phyloP scores from a whole-genome alignment of 1,140 invertebrate species.

The Sipha flava region DNA sequence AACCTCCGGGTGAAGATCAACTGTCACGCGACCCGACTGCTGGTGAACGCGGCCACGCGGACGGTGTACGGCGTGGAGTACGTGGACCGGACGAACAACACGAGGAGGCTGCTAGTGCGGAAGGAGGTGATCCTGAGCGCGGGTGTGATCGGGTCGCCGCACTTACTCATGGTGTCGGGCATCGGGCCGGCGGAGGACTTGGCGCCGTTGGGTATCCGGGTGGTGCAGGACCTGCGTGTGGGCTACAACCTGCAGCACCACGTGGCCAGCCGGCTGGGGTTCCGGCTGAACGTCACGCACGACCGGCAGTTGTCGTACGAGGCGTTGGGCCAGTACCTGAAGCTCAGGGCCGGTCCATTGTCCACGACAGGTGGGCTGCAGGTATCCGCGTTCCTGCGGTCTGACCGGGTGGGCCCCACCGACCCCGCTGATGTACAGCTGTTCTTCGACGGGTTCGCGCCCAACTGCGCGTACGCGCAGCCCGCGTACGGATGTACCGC shows the following conservation, averaged over 20 bases:
- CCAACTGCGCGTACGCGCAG: neutral
- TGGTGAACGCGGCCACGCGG: constrained; percentile 53
- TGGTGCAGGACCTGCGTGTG: constrained; percentile 54
- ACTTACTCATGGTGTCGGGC: constrained; percentile 77
- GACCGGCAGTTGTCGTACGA: neutral
- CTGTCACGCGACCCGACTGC: constrained; percentile 58
- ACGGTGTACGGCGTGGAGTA: constrained; percentile 46
- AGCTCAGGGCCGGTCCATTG: neutral
- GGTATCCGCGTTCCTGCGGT: neutral
- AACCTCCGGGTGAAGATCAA: constrained; percentile 66
- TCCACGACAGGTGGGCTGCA: constrained; percentile 16
- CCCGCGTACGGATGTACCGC: neutral
- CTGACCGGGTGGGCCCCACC: constrained; percentile 32
- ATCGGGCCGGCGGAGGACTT: constrained; percentile 70
- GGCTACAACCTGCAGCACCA: constrained; percentile 55
- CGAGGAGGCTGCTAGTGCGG: constrained; percentile 46
- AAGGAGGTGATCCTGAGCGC: constrained; percentile 61
- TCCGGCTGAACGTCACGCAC: constrained; percentile 39
- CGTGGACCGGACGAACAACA: constrained; percentile 36
- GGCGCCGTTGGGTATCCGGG: constrained; percentile 55
- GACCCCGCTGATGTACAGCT: constrained; percentile 47
- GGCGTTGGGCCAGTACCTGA: neutral
- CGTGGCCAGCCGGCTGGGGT: neutral
- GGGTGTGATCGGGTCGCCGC: constrained; percentile 68
- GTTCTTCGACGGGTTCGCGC: constrained; percentile 39